These are phyloP conservation scores for Neodiprion virginianus DNA, from an alignment of 1,140 invertebrate species.

Conservation along the genomic window DNA sequence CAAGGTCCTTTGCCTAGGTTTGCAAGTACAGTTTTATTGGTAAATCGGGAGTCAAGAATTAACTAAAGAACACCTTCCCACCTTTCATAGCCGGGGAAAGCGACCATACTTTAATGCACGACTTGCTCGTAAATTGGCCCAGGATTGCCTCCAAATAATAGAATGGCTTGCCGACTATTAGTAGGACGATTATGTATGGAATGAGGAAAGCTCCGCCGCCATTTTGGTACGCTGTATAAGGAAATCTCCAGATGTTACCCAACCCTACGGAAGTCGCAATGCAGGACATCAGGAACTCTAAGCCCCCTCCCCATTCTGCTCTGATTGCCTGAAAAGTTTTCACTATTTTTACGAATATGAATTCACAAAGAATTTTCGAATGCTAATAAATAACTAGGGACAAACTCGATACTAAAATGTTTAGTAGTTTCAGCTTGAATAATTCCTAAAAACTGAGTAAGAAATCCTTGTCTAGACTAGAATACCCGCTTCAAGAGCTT, in stretches of 20 bases:
- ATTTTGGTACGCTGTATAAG: slow-evolving; percentile 84
- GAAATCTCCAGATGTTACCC: slow-evolving; percentile 90
- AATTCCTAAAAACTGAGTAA: too few species aligned
- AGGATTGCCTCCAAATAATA: slow-evolving; percentile 88
- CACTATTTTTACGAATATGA: too few species aligned
- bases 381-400: neutral
- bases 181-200: slow-evolving; percentile 83
- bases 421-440: too few species aligned
- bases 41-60: too few species aligned
- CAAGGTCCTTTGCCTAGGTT: too few species aligned
- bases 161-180: slow-evolving; percentile 86
- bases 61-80: slow-evolving; percentile 38
- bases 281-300: slow-evolving; percentile 89
- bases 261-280: slow-evolving; percentile 88
- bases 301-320: slow-evolving; percentile 81
- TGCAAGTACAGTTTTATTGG: too few species aligned
- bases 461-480: too few species aligned
- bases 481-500: too few species aligned
- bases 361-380: neutral
- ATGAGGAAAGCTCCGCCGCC: slow-evolving; percentile 87
- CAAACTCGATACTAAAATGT: too few species aligned
- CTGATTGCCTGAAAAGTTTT: slow-evolving; percentile 43
- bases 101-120: slow-evolving; percentile 69
- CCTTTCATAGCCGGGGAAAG: slow-evolving; percentile 68
- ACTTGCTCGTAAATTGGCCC: slow-evolving; percentile 80